phyloP scores from a whole-genome alignment of 2,797 vertebrate species.

The Chanos chanos region DNA sequence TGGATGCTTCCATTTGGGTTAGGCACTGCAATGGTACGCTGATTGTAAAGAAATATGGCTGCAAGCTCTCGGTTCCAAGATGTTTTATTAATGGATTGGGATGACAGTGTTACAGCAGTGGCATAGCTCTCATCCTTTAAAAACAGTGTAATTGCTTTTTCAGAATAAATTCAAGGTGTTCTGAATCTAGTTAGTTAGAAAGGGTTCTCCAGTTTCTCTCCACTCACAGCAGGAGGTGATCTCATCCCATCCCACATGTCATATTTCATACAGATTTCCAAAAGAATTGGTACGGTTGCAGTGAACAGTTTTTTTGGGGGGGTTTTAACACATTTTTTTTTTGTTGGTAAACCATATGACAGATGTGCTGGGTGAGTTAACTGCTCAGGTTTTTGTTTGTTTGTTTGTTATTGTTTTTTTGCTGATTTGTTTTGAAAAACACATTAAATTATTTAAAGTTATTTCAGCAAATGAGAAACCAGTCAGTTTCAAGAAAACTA shows the following conservation, averaged over 20 bases:
- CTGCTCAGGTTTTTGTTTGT: too few species aligned
- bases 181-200: neutral
- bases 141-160: constrained; percentile 25
- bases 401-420: neutral
- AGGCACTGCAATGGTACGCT: constrained; percentile 15
- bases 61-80: constrained; percentile 15
- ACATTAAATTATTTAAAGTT: too few species aligned
- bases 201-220: neutral
- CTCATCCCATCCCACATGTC: neutral
- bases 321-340: too few species aligned
- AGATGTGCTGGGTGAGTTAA: too few species aligned
- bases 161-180: constrained; percentile 29
- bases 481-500: too few species aligned
- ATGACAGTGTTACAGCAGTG: constrained; percentile 29
- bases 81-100: constrained; percentile 38
- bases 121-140: constrained; percentile 21
- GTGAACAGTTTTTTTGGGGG: too few species aligned
- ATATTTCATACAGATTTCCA: neutral
- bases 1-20: constrained; percentile 28
- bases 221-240: neutral
- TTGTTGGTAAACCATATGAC: too few species aligned
- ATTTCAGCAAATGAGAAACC: too few species aligned
- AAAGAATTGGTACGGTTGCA: too few species aligned
- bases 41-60: constrained; percentile 27
- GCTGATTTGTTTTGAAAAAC: too few species aligned